Conservation (phyloP, 2,113 vertebrate genomes). For the Hylia prasina region DNA sequence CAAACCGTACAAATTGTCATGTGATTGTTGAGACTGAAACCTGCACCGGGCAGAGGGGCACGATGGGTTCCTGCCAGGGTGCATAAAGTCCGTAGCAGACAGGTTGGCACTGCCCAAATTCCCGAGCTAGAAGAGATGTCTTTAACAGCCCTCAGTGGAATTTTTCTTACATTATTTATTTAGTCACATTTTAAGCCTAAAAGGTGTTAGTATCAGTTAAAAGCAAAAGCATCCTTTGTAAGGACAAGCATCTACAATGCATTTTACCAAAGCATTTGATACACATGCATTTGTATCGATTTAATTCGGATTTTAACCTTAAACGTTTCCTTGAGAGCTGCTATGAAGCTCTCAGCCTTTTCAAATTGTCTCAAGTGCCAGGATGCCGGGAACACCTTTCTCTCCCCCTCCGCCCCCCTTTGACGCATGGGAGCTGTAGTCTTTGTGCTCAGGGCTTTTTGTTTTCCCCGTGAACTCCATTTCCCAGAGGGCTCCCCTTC, state of each 20-base stretch:
- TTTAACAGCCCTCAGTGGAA: background rate
- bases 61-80: accelerated
- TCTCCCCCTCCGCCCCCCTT: too few species aligned
- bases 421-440: slow-evolving; percentile 64
- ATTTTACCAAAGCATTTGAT: background rate
- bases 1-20: background rate
- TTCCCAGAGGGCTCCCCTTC: background rate
- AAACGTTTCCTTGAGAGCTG: background rate
- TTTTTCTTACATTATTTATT: background rate
- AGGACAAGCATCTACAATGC: background rate
- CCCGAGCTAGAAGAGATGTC: background rate
- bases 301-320: background rate
- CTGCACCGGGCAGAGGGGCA: background rate
- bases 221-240: background rate
- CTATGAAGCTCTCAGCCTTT: accelerated
- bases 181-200: background rate
- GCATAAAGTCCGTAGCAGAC: accelerated
- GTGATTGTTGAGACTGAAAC: accelerated
- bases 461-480: background rate
- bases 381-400: accelerated
- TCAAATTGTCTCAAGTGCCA: accelerated
- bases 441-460: background rate
- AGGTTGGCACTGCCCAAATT: background rate
- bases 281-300: background rate
- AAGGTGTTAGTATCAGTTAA: background rate